A percentile compares a stretch with the other conserved stretches of the same genome.
These are phyloP conservation scores for Leptopilina boulardi DNA, from an alignment of 1,140 invertebrate genomes.

Conservation along the genomic window DNA sequence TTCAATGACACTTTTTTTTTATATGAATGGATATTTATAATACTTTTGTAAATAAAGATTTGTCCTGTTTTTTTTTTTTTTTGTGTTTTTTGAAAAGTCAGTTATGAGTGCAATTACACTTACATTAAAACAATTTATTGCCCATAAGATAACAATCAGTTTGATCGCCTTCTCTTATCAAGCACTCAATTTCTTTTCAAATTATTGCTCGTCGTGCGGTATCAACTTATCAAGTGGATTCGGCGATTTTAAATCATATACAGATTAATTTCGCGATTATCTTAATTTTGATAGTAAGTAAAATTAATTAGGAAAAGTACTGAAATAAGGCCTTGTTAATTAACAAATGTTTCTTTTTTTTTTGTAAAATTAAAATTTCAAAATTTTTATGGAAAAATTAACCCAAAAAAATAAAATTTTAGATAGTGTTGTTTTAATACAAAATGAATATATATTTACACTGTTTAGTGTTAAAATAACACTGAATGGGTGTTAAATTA, in stretches of 20 bases:
- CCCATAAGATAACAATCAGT: conserved; percentile 55
- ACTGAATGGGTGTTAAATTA: too few relatives aligned
- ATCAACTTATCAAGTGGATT: conserved; percentile 24
- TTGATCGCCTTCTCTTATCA: conserved; percentile 53
- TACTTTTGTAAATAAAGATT: conserved; percentile 5
- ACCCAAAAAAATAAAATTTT: too few relatives aligned
- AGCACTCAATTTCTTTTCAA: conserved; percentile 49
- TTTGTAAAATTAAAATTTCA: too few relatives aligned
- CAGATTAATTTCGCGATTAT: conserved; percentile 19
- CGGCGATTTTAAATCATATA: conserved; percentile 8
- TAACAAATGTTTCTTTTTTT: neutral
- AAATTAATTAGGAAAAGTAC: conserved; percentile 13
- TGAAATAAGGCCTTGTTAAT: neutral
- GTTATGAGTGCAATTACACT: conserved; percentile 51
- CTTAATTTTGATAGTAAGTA: neutral
- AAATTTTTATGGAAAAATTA: too few relatives aligned
- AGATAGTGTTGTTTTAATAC: too few relatives aligned
- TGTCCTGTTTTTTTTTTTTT: neutral
- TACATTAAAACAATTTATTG: conserved; percentile 58
- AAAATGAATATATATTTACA: too few relatives aligned
- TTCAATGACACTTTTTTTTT: conserved; percentile 8
- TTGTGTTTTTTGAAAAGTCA: neutral
- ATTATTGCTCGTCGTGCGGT: conserved; percentile 41
- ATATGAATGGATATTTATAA: neutral
- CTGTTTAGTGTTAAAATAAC: too few relatives aligned